Evolutionary conservation across 2,888 invertebrate genomes (phyloP).

Genomic region (Spodoptera littoralis): DNA sequence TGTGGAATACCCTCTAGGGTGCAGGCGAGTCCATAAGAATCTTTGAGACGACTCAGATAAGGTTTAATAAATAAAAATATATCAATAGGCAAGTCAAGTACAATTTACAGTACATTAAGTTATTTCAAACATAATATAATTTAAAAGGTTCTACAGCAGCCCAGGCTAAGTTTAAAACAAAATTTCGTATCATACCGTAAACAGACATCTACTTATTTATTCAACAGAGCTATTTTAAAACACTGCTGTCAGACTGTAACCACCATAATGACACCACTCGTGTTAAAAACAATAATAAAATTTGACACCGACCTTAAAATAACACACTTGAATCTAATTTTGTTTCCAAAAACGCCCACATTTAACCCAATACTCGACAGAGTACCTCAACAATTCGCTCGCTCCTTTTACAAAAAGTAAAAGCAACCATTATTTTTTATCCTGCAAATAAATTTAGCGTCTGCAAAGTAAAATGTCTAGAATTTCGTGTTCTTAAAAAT

Average conservation of each 20-base stretch:
- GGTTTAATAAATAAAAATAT: constrained; percentile 15
- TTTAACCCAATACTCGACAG: constrained; percentile 12
- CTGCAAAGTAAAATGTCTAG: constrained; percentile 27
- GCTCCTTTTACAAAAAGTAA: constrained; percentile 29
- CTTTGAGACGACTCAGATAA: constrained; percentile 51
- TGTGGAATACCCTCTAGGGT: constrained; percentile 33
- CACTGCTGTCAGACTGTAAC: no score
- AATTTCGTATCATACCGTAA: no score
- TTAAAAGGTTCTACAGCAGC: no score
- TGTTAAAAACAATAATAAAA: neutral
- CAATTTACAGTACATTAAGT: no score
- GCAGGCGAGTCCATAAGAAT: constrained; percentile 31
- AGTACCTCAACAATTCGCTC: constrained; percentile 32
- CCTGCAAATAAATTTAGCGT: constrained; percentile 44
- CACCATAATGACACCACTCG: no score
- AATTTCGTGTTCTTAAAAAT: constrained; percentile 42
- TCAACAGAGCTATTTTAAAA: constrained; percentile 6
- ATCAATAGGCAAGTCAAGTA: no score
- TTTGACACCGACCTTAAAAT: constrained; percentile 5
- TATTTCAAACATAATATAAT: no score
- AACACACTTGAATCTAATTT: constrained; percentile 20
- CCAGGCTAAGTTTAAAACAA: no score
- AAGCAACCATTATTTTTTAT: constrained; percentile 39
- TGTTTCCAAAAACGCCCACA: constrained; percentile 11
- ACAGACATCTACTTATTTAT: neutral